Base-by-base conservation (phyloP, 2,113 vertebrate species). In the Centropristis striata region DNA sequence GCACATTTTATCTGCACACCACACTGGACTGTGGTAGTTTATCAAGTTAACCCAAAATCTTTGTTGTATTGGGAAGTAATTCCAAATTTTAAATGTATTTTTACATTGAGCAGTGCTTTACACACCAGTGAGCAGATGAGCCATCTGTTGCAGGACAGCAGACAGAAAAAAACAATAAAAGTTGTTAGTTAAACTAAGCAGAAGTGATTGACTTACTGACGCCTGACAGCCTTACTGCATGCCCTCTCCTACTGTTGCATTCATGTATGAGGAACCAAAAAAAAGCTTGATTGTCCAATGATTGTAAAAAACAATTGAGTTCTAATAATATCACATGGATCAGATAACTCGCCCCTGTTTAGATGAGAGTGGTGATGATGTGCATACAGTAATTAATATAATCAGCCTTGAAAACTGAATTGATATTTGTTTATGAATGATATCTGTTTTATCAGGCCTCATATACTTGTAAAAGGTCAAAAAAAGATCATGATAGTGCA, bases 111-210 rank as follows among this genome's bases (percentile, higher is more conserved):
- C 28, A 71, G 67, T 36, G n/a, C 57, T 80, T 78, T 65, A n/a
- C 18, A 73, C 18, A 44, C 12, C 51, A 25, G 68, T 54, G 51
- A 71, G 47, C 44, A 36, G 54, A 53, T 36, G 9, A n/a, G 23
- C 82, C 85, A 87, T 89, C 81, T 87, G 88, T 69, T 89, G 59
- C 36, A 20, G 63, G 69, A 53, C 47, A 79, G 36, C 66, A 73
- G 49, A 53, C 71, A 50, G 71, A 71, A 59, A 60, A 25, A 83
- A 84, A 82, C 61, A 57, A 86, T 87, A 86, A 77, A 90, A 75
- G 69, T 83, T 58, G 54, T 75, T 59, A 77, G 86, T 80, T 85
- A 84, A 92, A 90, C 79, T 84, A 81, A 89, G 84, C 80, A 88
- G 83, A 91, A 89, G 59, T 72, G 81, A 92, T 87, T 78, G 65